Conservation (phyloP, 1,140 invertebrate genomes). For the Cataglyphis hispanica region DNA sequence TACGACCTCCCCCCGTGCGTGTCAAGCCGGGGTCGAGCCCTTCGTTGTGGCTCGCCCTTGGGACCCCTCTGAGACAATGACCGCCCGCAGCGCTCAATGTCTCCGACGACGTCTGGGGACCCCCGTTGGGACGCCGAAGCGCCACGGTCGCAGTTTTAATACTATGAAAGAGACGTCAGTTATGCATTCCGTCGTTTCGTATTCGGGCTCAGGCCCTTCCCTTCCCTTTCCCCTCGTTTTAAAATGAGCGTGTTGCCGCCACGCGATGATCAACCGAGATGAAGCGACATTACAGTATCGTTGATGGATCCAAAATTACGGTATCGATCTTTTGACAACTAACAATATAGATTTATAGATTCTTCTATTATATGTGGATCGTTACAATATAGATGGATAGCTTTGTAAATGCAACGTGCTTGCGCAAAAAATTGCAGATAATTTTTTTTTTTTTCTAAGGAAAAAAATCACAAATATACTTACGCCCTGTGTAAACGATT, state of each 20-base stretch:
- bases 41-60: slow-evolving; percentile 70
- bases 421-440: slow-evolving; percentile 17
- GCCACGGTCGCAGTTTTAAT: slow-evolving; percentile 81
- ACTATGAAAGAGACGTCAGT: slow-evolving; percentile 86
- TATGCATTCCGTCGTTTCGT: slow-evolving; percentile 83
- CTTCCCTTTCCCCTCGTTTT: slow-evolving; percentile 1
- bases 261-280: not conserved
- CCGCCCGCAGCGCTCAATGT: slow-evolving; percentile 84
- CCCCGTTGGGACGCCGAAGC: slow-evolving; percentile 82
- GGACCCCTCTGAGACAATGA: slow-evolving; percentile 84
- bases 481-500: slow-evolving; percentile 76
- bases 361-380: too few relatives aligned
- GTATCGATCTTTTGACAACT: not conserved
- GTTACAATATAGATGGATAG: not conserved
- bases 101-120: slow-evolving; percentile 85
- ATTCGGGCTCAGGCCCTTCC: slow-evolving; percentile 51
- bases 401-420: slow-evolving; percentile 15
- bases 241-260: not conserved
- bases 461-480: slow-evolving; percentile 68
- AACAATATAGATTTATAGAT: not conserved
- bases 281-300: not conserved
- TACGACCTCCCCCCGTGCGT: slow-evolving; percentile 79
- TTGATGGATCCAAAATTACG: not conserved
- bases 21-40: slow-evolving; percentile 75
- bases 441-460: too few relatives aligned